Percentiles rank a stretch among this genome's conserved stretches.
phyloP scores from a whole-genome alignment of 2,888 invertebrate species.

The Slavum lentiscoides region DNA sequence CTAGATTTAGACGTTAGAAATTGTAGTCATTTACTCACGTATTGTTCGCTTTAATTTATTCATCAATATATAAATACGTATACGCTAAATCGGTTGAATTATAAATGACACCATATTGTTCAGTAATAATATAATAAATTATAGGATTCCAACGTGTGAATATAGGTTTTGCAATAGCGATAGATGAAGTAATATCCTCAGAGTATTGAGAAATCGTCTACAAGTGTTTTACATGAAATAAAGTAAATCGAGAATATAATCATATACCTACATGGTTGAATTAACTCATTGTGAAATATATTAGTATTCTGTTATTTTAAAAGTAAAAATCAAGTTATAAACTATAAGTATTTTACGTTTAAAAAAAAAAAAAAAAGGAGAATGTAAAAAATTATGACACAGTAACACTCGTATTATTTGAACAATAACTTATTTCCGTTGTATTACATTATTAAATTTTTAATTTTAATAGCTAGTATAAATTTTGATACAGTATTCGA shows the following conservation, averaged over 20 bases:
- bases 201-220: not conserved
- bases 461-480: too few relatives aligned
- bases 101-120: constrained; percentile 1
- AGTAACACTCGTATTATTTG: too few relatives aligned
- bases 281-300: not conserved
- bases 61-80: not conserved
- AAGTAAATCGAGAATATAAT: not conserved
- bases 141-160: constrained; percentile 10
- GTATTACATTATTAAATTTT: too few relatives aligned
- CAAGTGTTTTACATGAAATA: not conserved
- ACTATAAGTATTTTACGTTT: too few relatives aligned
- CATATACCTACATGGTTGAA: not conserved
- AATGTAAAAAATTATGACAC: too few relatives aligned
- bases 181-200: not conserved
- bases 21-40: too few relatives aligned
- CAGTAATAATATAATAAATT: constrained; percentile 16
- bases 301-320: too few relatives aligned
- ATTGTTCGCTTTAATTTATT: too few relatives aligned
- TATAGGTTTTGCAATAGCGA: constrained; percentile 1
- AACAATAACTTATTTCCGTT: too few relatives aligned
- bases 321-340: too few relatives aligned
- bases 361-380: too few relatives aligned
- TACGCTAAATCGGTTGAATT: not conserved
- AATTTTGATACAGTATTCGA: too few relatives aligned
- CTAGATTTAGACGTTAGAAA: not conserved